phyloP scores from a whole-genome alignment of 2,888 invertebrate species.

The Nymphalis urticae region DNA sequence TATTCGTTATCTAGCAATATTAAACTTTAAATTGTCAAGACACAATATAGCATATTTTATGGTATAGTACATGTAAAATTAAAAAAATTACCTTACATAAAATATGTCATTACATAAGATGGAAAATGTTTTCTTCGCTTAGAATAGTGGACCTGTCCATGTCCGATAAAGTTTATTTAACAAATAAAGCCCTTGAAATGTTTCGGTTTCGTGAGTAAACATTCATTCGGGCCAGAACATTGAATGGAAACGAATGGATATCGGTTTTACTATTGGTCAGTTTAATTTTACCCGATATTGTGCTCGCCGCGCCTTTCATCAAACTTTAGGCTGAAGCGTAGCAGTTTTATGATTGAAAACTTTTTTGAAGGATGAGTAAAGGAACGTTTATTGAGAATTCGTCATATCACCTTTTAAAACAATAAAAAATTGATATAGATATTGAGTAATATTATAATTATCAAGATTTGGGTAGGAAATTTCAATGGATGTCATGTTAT shows the following conservation, averaged over 20 bases:
- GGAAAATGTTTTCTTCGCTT: neutral
- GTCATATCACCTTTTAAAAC: neutral
- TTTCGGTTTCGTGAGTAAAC: slow-evolving; percentile 30
- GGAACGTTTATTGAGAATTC: neutral
- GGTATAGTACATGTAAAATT: too few species aligned
- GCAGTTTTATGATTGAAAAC: slow-evolving; percentile 21
- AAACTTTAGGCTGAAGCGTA: slow-evolving; percentile 13
- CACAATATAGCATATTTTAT: too few species aligned
- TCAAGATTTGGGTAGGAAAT: too few species aligned
- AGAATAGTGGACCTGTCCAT: neutral
- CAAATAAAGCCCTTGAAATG: slow-evolving; percentile 9
- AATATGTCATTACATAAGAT: neutral
- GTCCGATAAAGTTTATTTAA: slow-evolving; percentile 4
- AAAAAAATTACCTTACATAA: too few species aligned
- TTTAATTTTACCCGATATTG: slow-evolving; percentile 36
- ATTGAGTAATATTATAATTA: too few species aligned
- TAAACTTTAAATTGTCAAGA: too few species aligned
- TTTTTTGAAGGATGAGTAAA: slow-evolving; percentile 13
- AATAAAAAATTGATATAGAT: too few species aligned
- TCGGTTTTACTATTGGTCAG: slow-evolving; percentile 33
- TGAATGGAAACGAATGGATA: slow-evolving; percentile 37
- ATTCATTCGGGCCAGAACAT: slow-evolving; percentile 25
- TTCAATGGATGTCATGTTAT: too few species aligned
- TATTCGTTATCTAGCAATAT: too few species aligned
- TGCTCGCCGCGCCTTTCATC: slow-evolving; percentile 23